These are phyloP conservation scores for Caprella mutica DNA, from an alignment of 2,888 invertebrate genomes.

Conservation along the genomic window DNA sequence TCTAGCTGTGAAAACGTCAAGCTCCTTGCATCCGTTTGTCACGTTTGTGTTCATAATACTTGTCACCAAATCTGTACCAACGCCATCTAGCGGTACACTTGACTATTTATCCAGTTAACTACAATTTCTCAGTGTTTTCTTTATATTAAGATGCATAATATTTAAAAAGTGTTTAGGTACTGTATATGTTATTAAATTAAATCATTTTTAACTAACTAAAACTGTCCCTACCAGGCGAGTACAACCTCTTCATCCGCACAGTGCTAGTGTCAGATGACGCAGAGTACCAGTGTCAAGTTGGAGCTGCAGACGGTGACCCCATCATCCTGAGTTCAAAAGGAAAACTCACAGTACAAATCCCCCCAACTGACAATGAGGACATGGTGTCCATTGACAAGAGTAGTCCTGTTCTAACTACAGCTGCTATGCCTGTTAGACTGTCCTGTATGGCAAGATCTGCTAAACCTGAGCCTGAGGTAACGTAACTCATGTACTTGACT, in stretches of 20 bases:
- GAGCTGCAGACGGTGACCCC: constrained; percentile 39
- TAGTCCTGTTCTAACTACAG: constrained; percentile 21
- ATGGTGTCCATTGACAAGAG: constrained; percentile 26
- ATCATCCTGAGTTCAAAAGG: constrained; percentile 20
- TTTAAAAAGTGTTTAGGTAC: not conserved
- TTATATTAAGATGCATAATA: not conserved
- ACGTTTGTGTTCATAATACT: too few species aligned
- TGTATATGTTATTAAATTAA: not conserved
- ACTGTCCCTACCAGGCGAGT: constrained; percentile 53
- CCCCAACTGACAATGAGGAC: constrained; percentile 25
- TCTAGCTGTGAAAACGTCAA: too few species aligned
- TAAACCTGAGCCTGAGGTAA: constrained; percentile 25
- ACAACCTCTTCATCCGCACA: constrained; percentile 77
- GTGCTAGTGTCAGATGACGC: constrained; percentile 87
- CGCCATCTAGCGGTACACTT: too few species aligned
- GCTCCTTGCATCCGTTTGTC: too few species aligned
- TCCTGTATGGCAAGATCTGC: constrained; percentile 27
- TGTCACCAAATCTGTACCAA: too few species aligned
- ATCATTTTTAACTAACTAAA: not conserved
- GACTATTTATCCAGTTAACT: too few species aligned
- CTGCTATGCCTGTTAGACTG: constrained; percentile 25
- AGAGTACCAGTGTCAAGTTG: constrained; percentile 86
- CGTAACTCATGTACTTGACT: not conserved
- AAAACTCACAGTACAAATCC: constrained; percentile 25
- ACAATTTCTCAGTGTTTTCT: too few species aligned